These are phyloP conservation scores for Cervus canadensis DNA, from an alignment of 2,113 vertebrate species.

Conservation along the genomic window DNA sequence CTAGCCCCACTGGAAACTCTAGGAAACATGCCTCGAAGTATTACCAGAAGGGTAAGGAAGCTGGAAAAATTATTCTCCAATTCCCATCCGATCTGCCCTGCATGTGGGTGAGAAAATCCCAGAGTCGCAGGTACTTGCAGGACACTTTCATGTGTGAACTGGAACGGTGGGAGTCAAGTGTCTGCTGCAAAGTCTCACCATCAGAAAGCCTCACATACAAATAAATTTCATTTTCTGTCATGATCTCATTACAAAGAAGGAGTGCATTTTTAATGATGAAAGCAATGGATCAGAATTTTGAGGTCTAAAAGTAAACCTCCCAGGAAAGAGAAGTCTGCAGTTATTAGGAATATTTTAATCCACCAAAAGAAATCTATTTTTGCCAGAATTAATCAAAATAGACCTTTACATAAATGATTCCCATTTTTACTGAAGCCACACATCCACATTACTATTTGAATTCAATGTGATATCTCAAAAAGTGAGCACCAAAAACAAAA, in stretches of 20 bases:
- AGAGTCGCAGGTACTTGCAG: not conserved
- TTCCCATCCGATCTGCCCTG: not conserved
- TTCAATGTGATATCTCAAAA: not conserved
- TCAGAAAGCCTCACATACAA: not conserved
- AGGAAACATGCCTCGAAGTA: not conserved
- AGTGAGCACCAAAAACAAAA: conserved; percentile 44
- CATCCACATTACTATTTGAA: conserved; percentile 25
- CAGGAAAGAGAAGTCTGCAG: not conserved
- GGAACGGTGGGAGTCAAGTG: not conserved
- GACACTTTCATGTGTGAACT: not conserved
- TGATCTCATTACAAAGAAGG: not conserved
- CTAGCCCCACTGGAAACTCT: not conserved
- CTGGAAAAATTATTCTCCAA: not conserved
- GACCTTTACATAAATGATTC: not conserved
- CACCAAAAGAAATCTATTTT: conserved; percentile 6
- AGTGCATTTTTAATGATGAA: not conserved
- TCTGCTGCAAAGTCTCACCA: not conserved
- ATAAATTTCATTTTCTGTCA: not conserved
- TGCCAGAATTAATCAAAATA: conserved; percentile 22
- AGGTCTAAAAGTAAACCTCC: not conserved
- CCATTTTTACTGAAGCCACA: not conserved
- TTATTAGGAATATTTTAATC: not conserved
- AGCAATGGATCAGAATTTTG: not conserved
- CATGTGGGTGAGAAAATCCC: not conserved
- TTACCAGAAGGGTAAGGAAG: not conserved